A percentile compares a stretch with the other conserved stretches of the same genome.
Evolutionary conservation across 2,113 vertebrate species (phyloP).

Genomic region (Channa maculata): DNA sequence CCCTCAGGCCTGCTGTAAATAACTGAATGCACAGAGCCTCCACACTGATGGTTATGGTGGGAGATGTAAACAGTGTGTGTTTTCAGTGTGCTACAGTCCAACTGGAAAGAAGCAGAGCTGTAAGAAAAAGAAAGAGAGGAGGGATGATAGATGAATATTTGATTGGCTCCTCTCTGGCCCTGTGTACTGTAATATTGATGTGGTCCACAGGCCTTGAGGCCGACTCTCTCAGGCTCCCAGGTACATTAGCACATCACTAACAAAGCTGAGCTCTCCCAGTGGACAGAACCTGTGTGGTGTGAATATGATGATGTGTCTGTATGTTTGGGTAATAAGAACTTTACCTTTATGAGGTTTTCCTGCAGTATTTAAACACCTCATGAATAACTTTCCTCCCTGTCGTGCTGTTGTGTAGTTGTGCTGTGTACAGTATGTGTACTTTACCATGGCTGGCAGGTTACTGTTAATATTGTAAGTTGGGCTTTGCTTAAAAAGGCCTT

Average conservation of each 20-base stretch:
- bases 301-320: neutral
- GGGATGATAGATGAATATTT: constrained; percentile 74
- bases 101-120: constrained; percentile 21
- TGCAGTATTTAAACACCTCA: no score
- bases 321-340: neutral
- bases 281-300: neutral
- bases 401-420: no score
- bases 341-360: neutral
- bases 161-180: constrained; percentile 57
- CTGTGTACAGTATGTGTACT: no score
- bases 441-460: no score
- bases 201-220: constrained; percentile 54
- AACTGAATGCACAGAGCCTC: constrained; percentile 17
- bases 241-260: constrained; percentile 40
- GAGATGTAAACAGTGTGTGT: neutral
- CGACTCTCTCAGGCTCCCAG: constrained; percentile 23
- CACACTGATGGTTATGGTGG: neutral
- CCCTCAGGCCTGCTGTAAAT: constrained; percentile 19
- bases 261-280: neutral
- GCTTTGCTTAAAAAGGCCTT: no score
- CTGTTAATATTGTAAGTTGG: no score
- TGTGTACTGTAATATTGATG: constrained; percentile 76
- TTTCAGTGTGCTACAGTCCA: neutral
- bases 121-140: constrained; percentile 25
- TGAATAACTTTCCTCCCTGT: no score